A percentile compares a stretch with the other conserved stretches of the same genome.
phyloP scores from a whole-genome alignment of 1,140 invertebrate genomes.

The Trypoxylus dichotomus region DNA sequence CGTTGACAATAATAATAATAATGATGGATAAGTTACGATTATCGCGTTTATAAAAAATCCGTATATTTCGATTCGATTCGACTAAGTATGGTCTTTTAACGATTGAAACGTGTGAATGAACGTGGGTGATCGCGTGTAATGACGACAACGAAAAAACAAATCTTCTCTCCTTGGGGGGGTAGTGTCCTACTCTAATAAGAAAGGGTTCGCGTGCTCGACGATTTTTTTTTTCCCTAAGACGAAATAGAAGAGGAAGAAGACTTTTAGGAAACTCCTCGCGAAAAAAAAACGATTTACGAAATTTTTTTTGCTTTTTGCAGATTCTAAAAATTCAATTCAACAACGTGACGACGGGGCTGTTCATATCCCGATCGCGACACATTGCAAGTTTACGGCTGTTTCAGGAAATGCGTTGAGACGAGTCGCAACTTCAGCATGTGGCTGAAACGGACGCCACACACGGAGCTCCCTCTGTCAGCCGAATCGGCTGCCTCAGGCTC shows the following conservation, averaged over 20 bases:
- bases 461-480: constrained; percentile 23
- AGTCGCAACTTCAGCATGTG: constrained; percentile 84
- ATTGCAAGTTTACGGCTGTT: constrained; percentile 78
- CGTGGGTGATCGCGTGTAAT: background rate
- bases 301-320: background rate
- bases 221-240: constrained; percentile 19
- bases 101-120: background rate
- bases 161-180: background rate
- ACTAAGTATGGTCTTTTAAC: background rate
- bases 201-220: background rate
- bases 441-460: constrained; percentile 36
- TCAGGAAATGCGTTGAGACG: constrained; percentile 83
- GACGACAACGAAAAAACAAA: too few relatives aligned
- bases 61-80: too few relatives aligned
- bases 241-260: constrained; percentile 23
- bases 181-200: background rate
- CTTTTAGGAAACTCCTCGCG: constrained; percentile 12
- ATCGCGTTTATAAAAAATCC: too few relatives aligned
- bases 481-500: background rate
- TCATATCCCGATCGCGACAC: constrained; percentile 78
- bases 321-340: constrained; percentile 12
- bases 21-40: too few relatives aligned
- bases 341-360: constrained; percentile 51
- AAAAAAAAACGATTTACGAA: constrained; percentile 14
- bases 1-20: too few relatives aligned